Conservation (phyloP, 2,113 vertebrate genomes). For the Leptobrachium ailaonicum region DNA sequence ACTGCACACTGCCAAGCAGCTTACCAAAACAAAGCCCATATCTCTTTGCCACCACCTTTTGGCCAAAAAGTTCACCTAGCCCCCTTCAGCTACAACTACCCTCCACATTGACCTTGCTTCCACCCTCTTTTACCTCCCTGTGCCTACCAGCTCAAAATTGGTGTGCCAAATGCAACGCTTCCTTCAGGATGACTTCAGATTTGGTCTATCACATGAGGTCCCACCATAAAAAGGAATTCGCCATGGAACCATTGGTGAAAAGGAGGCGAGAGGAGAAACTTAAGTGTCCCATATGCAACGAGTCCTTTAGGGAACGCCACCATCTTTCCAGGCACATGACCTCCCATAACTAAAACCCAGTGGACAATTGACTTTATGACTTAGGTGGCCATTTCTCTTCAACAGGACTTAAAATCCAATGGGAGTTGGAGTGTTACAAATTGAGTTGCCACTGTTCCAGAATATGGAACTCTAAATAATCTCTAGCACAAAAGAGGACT, state of each 20-base stretch:
- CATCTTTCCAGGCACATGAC: slow-evolving; percentile 98
- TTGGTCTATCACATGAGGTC: slow-evolving; percentile 98
- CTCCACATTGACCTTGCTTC: slow-evolving; percentile 89
- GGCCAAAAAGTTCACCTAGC: slow-evolving; percentile 84
- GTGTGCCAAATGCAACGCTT: slow-evolving; percentile 98
- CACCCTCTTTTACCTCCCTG: slow-evolving; percentile 93
- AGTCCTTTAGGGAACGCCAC: slow-evolving; percentile 94
- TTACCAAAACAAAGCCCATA: slow-evolving; percentile 90
- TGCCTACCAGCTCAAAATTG: slow-evolving; percentile 97
- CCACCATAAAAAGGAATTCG: slow-evolving; percentile 95
- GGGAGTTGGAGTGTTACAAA: background rate
- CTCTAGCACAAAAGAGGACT: slow-evolving; percentile 1
- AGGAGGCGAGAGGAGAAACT: slow-evolving; percentile 93
- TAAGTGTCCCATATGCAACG: slow-evolving; percentile 97
- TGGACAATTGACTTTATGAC: background rate
- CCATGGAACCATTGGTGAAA: slow-evolving; percentile 92
- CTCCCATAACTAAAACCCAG: slow-evolving; percentile 82
- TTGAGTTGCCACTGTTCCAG: background rate
- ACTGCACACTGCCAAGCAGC: slow-evolving; percentile 64
- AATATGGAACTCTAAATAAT: background rate
- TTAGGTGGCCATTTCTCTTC: background rate
- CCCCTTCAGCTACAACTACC: slow-evolving; percentile 91
- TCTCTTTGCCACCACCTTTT: slow-evolving; percentile 89
- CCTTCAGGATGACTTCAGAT: slow-evolving; percentile 98
- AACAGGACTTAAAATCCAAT: background rate